These are phyloP conservation scores for Cirrhinus mrigala DNA, from an alignment of 2,797 vertebrate genomes.

Conservation along the genomic window DNA sequence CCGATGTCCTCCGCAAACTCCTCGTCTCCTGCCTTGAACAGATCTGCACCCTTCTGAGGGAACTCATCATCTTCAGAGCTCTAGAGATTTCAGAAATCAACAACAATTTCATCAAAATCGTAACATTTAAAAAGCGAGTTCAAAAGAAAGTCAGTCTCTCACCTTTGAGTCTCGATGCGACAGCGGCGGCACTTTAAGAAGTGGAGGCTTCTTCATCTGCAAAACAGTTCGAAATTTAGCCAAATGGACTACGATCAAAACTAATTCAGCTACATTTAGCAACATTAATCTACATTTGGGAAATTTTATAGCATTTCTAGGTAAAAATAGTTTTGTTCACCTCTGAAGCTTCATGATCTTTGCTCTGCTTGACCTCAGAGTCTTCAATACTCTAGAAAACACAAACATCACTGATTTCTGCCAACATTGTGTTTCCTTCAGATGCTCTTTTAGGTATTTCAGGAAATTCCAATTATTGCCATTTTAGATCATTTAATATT, in stretches of 20 bases:
- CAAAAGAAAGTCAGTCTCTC: not conserved
- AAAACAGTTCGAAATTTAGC: not conserved
- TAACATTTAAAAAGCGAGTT: too few relatives aligned
- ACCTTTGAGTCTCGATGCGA: constrained; percentile 36
- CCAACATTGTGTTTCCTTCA: not conserved
- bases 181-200: constrained; percentile 11
- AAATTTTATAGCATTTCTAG: too few relatives aligned
- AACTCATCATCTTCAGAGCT: not conserved
- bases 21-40: constrained; percentile 37
- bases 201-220: constrained; percentile 24
- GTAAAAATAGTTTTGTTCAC: not conserved
- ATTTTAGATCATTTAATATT: not conserved
- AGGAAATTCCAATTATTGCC: not conserved
- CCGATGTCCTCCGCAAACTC: not conserved
- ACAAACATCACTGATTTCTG: not conserved
- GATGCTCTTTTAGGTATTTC: not conserved
- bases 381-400: not conserved
- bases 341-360: not conserved
- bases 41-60: constrained; percentile 35
- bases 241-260: not conserved
- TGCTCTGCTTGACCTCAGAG: not conserved
- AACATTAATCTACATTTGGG: too few relatives aligned
- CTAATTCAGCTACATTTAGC: too few relatives aligned
- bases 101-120: not conserved
- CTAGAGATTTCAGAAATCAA: constrained; percentile 7